Conservation (phyloP, 1,140 invertebrate genomes). For the Platyscapa corneri region DNA sequence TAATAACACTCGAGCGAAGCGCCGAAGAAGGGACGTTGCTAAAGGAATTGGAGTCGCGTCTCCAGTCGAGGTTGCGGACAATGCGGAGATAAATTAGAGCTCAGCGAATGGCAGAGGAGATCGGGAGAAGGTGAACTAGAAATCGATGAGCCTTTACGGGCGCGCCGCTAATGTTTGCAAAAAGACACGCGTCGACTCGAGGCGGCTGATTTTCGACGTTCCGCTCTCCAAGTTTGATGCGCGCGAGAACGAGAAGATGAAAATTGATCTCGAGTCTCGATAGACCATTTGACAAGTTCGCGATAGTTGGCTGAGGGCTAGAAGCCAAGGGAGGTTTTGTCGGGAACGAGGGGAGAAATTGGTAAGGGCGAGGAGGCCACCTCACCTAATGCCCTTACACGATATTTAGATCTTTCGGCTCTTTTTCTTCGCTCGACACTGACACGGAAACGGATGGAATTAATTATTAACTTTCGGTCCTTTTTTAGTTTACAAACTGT, state of each 20-base stretch:
- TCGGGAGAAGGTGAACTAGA: neutral
- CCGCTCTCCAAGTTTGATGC: neutral
- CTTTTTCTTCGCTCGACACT: no score
- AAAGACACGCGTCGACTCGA: neutral
- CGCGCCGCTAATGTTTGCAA: neutral
- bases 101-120: no score
- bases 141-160: neutral
- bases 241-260: neutral
- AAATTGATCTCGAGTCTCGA: neutral
- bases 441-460: no score
- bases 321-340: neutral
- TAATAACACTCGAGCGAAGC: no score
- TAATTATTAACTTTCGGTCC: no score
- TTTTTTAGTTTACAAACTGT: no score
- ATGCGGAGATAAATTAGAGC: no score
- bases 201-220: neutral
- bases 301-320: neutral
- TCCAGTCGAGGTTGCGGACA: no score
- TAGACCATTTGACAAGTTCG: constrained; percentile 5
- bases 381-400: no score
- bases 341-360: neutral
- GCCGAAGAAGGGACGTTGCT: no score
- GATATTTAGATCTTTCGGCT: no score
- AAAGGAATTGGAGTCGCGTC: no score
- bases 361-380: neutral